A percentile compares a stretch with the other conserved stretches of the same genome.
phyloP scores from a whole-genome alignment of 1,140 invertebrate genomes.

The Formica selysi region DNA sequence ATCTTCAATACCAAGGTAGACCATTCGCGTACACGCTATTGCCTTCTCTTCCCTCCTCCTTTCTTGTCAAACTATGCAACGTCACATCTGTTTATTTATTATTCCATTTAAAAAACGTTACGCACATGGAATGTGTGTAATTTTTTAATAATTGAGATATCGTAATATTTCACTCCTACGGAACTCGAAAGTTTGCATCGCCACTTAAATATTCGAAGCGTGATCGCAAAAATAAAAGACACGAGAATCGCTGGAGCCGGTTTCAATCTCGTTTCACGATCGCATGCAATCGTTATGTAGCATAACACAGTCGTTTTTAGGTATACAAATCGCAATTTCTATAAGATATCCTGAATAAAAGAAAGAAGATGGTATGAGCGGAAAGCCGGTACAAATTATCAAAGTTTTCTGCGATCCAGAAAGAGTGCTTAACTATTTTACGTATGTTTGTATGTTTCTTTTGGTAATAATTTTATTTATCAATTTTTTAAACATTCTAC shows the following conservation, averaged over 20 bases:
- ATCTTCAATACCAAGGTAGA: constrained; percentile 92
- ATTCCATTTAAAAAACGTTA: not conserved
- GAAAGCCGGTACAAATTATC: not conserved
- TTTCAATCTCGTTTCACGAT: constrained; percentile 1
- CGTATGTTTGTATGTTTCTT: not conserved
- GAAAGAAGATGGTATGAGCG: not conserved
- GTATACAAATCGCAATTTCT: too few relatives aligned
- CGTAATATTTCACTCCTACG: not conserved
- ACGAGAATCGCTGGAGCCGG: not conserved
- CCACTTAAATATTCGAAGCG: too few relatives aligned
- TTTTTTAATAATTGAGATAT: not conserved
- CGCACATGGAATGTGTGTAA: too few relatives aligned
- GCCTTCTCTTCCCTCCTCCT: not conserved
- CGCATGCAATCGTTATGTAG: not conserved
- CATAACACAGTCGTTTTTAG: too few relatives aligned
- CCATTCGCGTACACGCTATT: not conserved
- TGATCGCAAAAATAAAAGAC: too few relatives aligned
- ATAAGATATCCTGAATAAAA: not conserved
- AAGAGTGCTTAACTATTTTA: not conserved
- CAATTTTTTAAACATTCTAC: not conserved
- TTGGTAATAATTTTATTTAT: not conserved
- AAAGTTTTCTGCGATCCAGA: too few relatives aligned
- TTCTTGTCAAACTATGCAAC: not conserved
- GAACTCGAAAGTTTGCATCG: not conserved
- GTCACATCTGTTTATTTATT: not conserved